These are phyloP conservation scores for Apostichopus japonicus DNA, from an alignment of 35 echinoderm and acorn worm genomes.

Conservation along the genomic window DNA sequence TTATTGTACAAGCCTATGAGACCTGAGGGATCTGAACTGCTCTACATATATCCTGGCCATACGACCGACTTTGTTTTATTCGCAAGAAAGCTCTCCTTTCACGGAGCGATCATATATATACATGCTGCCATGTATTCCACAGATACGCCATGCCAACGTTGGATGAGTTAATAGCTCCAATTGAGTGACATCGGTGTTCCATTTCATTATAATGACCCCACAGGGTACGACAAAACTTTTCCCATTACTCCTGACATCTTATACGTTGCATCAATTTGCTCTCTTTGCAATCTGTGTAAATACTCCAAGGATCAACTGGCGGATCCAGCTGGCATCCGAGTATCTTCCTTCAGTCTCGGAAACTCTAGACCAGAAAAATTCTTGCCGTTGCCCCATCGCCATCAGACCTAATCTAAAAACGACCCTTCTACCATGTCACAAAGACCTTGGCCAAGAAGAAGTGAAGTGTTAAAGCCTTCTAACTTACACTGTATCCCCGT, in stretches of 20 bases:
- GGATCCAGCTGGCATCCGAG: constrained; percentile 6
- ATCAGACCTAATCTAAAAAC: not conserved
- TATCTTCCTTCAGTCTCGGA: not conserved
- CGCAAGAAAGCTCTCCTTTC: too few species aligned
- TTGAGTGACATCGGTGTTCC: not conserved
- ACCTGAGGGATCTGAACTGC: too few species aligned
- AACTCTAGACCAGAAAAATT: not conserved
- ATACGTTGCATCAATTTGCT: not conserved
- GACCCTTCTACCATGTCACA: not conserved
- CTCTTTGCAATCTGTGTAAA: constrained; percentile 12
- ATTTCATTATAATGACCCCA: constrained; percentile 20
- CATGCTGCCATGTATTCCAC: too few species aligned
- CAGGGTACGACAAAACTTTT: not conserved
- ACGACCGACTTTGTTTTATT: too few species aligned
- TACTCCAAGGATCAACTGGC: not conserved
- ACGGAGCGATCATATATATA: too few species aligned
- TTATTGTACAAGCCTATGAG: too few species aligned
- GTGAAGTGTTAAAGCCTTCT: constrained; percentile 10
- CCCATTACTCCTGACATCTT: not conserved
- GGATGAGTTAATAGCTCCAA: not conserved
- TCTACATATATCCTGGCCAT: too few species aligned
- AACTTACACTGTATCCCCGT: not conserved
- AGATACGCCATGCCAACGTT: too few species aligned
- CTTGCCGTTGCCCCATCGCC: not conserved
- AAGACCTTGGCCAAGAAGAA: not conserved